Conservation (phyloP, 1,140 invertebrate species). For the Tribolium madens region DNA sequence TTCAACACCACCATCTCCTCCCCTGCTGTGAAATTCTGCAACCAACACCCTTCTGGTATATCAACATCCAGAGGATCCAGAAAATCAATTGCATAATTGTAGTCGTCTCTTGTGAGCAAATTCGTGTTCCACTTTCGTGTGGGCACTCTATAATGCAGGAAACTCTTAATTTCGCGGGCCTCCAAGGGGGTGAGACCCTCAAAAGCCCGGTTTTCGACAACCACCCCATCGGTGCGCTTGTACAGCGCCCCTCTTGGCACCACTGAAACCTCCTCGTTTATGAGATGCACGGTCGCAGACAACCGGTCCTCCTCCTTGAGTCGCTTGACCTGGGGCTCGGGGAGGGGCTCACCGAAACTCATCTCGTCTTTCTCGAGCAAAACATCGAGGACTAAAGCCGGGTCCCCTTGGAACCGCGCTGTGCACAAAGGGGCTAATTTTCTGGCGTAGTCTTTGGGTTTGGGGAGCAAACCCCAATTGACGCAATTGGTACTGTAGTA, state of each 20-base stretch:
- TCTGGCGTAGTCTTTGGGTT: slow-evolving; percentile 71
- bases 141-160: slow-evolving; percentile 75
- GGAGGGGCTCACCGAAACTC: slow-evolving; percentile 51
- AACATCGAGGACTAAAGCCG: slow-evolving; percentile 68
- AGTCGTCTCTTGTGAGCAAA: slow-evolving; percentile 76
- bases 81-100: slow-evolving; percentile 83
- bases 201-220: slow-evolving; percentile 77
- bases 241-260: slow-evolving; percentile 79
- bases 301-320: slow-evolving; percentile 84
- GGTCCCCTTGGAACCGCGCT: slow-evolving; percentile 71
- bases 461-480: slow-evolving; percentile 77
- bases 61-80: slow-evolving; percentile 78
- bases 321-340: slow-evolving; percentile 64
- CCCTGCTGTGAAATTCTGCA: slow-evolving; percentile 70
- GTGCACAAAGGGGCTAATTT: slow-evolving; percentile 70
- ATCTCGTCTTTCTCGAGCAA: slow-evolving; percentile 64
- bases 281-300: slow-evolving; percentile 75
- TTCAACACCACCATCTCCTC: slow-evolving; percentile 73
- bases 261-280: slow-evolving; percentile 76
- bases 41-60: slow-evolving; percentile 75
- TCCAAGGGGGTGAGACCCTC: slow-evolving; percentile 73
- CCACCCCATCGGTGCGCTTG: slow-evolving; percentile 73
- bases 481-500: slow-evolving; percentile 79
- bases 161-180: slow-evolving; percentile 74
- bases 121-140: slow-evolving; percentile 79